phyloP scores from a whole-genome alignment of 92 coral and sea anemone genomes.

The Actinernus sp. region DNA sequence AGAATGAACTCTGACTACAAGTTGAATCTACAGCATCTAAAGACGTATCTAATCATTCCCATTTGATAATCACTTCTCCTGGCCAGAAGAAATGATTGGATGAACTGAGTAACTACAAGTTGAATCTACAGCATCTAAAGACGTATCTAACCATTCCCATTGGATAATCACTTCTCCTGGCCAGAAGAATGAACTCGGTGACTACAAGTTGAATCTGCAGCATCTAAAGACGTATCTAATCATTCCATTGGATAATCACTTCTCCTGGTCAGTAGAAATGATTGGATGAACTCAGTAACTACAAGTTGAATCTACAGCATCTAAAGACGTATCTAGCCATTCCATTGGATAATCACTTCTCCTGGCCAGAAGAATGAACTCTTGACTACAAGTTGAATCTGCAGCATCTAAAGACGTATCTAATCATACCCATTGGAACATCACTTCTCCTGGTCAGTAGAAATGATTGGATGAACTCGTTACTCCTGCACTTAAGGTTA shows the following conservation, averaged over 20 bases:
- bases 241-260: slow-evolving; percentile 23
- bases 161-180: too few species aligned
- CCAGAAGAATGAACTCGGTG: background rate
- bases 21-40: slow-evolving; percentile 61
- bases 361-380: background rate
- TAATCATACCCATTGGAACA: slow-evolving; percentile 30
- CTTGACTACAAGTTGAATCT: slow-evolving; percentile 39
- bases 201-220: slow-evolving; percentile 56
- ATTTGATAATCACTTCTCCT: slow-evolving; percentile 24
- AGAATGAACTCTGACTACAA: slow-evolving; percentile 11
- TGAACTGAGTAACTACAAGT: too few species aligned
- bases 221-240: slow-evolving; percentile 66
- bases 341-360: too few species aligned
- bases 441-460: slow-evolving; percentile 39
- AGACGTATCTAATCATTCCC: slow-evolving; percentile 58
- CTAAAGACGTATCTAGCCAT: too few species aligned
- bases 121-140: too few species aligned
- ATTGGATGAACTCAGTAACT: slow-evolving; percentile 67
- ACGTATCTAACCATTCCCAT: too few species aligned
- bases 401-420: slow-evolving; percentile 74
- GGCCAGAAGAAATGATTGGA: slow-evolving; percentile 54
- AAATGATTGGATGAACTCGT: slow-evolving; percentile 71
- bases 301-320: too few species aligned
- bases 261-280: slow-evolving; percentile 42
- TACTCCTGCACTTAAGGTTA: slow-evolving; percentile 50